A percentile compares a stretch with the other conserved stretches of the same genome.
phyloP scores from a whole-genome alignment of 2,113 vertebrate species.

The Pao palembangensis region DNA sequence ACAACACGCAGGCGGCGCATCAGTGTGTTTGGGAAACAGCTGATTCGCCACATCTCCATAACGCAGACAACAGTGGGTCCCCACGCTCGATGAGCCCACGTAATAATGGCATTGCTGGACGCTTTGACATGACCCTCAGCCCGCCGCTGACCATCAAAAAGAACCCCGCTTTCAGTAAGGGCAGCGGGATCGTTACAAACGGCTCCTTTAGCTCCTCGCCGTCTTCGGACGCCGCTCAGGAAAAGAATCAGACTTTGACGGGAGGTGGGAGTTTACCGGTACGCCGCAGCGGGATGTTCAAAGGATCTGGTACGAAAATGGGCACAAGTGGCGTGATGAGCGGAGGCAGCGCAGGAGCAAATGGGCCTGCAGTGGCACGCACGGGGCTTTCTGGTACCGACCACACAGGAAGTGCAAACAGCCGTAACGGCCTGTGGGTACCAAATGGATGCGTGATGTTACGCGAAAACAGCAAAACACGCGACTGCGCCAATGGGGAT shows the following conservation, averaged over 20 bases:
- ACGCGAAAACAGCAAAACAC: conserved; percentile 82
- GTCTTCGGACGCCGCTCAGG: conserved; percentile 69
- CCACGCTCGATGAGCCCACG: conserved; percentile 84
- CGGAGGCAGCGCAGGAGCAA: conserved; percentile 53
- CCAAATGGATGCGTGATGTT: conserved; percentile 85
- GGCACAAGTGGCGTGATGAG: conserved; percentile 84
- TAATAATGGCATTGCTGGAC: conserved; percentile 77
- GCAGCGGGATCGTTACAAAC: conserved; percentile 95
- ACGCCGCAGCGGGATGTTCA: conserved; percentile 81
- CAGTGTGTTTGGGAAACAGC: conserved; percentile 88
- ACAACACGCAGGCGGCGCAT: conserved; percentile 73
- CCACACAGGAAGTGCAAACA: conserved; percentile 59
- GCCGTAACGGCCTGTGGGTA: conserved; percentile 77
- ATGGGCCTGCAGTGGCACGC: conserved; percentile 67
- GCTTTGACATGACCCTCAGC: conserved; percentile 83
- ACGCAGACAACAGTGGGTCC: conserved; percentile 75
- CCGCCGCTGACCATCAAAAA: conserved; percentile 89
- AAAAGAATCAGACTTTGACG: conserved; percentile 80
- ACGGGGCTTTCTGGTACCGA: conserved; percentile 84
- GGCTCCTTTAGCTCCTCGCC: conserved; percentile 94
- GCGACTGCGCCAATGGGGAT: conserved; percentile 68
- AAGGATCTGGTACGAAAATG: conserved; percentile 89
- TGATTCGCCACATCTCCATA: conserved; percentile 78
- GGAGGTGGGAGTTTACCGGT: conserved; percentile 69
- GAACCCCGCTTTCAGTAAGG: conserved; percentile 93